Evolutionary conservation across 53 echinoderm and acorn worm species (phyloP), one percentile per base, ranked within the genome.

Genomic region (Patiria pectinifera): DNA sequence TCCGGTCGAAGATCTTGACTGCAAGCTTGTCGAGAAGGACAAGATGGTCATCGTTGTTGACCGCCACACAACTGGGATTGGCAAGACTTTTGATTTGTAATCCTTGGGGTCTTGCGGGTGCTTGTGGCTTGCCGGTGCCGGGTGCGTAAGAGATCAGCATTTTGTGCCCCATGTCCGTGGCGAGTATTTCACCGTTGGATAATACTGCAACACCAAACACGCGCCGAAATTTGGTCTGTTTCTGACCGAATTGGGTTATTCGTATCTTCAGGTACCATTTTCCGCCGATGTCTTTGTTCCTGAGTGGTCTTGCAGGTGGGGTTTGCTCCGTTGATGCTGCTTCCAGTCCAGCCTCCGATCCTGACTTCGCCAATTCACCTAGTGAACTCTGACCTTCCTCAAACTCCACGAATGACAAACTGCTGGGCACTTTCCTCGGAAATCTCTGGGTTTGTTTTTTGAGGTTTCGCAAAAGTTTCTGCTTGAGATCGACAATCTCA

Each of bases 1-100:
- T 44, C 79, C 79, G 26, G 47, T 78, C 19, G 79, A 46, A 78
- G 12, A 47, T 14, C 45, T 45, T 78, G 79, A 78, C 46, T 23
- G 10, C 9, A 74, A 24, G 74, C 74, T 59, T 16, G 45, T 53
- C 58, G 22, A 82, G 82, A 59, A 59, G 47, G 19, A 82, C 59
- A 21, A 82, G 82, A 0, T 82, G 58, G 82, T 82, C 82, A 59
- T 82, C 58, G 60, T 82, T 82, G 25, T 82, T 82, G 15, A 82
- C 82, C 11, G 82, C 80, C 45, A 79, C 80, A 11, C 80, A 25
- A 6, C 80, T 45, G 3, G 80, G 80, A 44, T 45, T 79, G 11
- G 0, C 16, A 0, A 79, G 80, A 18, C 24, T 45, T 79, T 44
- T 18, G 2, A 79, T 79, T 13, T 46, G 45, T 46, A 45, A 45